Conservation (phyloP, 1,140 invertebrate species). For the Drosophila truncata region DNA sequence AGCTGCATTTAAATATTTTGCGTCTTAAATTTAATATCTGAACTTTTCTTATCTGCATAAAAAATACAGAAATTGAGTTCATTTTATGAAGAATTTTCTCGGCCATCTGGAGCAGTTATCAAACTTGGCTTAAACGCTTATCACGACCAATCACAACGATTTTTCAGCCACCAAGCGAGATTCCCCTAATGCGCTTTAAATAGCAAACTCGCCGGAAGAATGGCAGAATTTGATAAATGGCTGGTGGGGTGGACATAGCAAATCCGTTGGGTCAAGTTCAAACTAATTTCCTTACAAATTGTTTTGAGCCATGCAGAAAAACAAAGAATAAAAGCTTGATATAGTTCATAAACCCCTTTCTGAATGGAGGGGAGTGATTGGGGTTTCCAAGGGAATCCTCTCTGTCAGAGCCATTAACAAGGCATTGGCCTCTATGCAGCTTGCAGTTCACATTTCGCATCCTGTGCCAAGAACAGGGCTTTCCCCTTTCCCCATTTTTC, state of each 20-base stretch:
- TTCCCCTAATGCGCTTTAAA: slow-evolving; percentile 59
- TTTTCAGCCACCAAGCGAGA: slow-evolving; percentile 3
- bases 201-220: slow-evolving; percentile 9
- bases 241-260: slow-evolving; percentile 7
- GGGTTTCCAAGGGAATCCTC: slow-evolving; percentile 16
- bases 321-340: slow-evolving; percentile 26
- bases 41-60: not conserved
- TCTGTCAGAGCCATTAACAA: slow-evolving; percentile 69
- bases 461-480: slow-evolving; percentile 64
- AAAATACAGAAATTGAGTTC: slow-evolving; percentile 8
- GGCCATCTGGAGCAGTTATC: slow-evolving; percentile 56
- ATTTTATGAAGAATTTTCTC: slow-evolving; percentile 10
- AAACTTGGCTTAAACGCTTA: slow-evolving; percentile 59
- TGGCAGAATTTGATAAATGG: slow-evolving; percentile 56
- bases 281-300: slow-evolving; percentile 66
- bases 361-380: not conserved
- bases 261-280: slow-evolving; percentile 71
- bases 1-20: not conserved
- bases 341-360: slow-evolving; percentile 58
- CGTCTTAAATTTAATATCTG: slow-evolving; percentile 1
- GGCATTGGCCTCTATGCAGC: slow-evolving; percentile 69
- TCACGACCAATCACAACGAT: slow-evolving; percentile 39
- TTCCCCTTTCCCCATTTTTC: not conserved
- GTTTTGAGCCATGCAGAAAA: slow-evolving; percentile 38
- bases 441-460: slow-evolving; percentile 45